These are phyloP conservation scores for Hyperoplus immaculatus DNA, from an alignment of 2,797 vertebrate genomes.

Conservation along the genomic window DNA sequence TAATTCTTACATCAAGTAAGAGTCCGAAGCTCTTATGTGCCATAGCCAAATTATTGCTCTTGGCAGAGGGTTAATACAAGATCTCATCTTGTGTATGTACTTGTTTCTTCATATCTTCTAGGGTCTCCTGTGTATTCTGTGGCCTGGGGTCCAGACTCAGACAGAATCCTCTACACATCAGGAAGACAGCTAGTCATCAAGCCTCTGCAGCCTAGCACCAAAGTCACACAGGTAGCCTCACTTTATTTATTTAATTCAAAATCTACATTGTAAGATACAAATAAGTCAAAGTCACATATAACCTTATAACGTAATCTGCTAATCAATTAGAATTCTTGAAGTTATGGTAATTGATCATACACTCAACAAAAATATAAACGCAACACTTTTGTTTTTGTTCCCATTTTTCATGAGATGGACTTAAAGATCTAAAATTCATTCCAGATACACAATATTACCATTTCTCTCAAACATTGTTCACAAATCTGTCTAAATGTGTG, in stretches of 20 bases:
- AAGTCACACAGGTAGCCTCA: slow-evolving; percentile 91
- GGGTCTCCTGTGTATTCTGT: slow-evolving; percentile 95
- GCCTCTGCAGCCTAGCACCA: slow-evolving; percentile 94
- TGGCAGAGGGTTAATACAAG: slow-evolving; percentile 10
- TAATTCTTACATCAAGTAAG: background rate
- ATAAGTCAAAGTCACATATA: background rate
- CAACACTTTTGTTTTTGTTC: no score
- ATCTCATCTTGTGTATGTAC: slow-evolving; percentile 15
- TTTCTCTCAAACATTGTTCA: no score
- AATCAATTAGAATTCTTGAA: background rate
- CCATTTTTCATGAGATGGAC: no score
- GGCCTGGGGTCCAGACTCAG: slow-evolving; percentile 95
- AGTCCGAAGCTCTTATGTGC: background rate
- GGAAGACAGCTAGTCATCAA: slow-evolving; percentile 95
- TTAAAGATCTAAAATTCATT: no score
- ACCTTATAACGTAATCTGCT: background rate
- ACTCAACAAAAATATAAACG: no score
- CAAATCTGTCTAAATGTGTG: no score
- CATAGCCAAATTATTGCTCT: background rate
- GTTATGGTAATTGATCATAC: no score
- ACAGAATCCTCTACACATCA: slow-evolving; percentile 94
- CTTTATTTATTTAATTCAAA: background rate
- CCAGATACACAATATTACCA: no score
- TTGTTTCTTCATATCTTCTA: slow-evolving; percentile 68
- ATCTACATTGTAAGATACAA: background rate